Evolutionary conservation across 2,888 invertebrate genomes (phyloP), one percentile per base, ranked within the genome.

Genomic region (Drosophila ezoana): DNA sequence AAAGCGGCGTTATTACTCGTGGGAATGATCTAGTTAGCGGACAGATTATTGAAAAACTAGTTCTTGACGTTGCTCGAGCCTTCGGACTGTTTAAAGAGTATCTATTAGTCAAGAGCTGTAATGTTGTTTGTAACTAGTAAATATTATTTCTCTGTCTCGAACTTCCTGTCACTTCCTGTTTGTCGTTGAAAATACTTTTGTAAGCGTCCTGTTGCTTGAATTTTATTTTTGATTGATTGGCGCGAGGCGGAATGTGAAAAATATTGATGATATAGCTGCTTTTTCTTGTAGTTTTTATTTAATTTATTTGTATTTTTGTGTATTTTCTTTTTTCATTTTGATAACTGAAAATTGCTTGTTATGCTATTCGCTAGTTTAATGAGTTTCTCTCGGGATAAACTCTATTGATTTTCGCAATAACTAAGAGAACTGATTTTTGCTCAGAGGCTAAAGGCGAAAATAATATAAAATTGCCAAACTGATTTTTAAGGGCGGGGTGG

Each of bases 381-480:
- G 23, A 47, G 28, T 45, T 35, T 32, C 52, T 23, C 32, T 18
- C 10, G n/a, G n/a, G 18, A 44, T 8, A 18, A 23, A 13, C 14
- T 45, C 35, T 45, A 72, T 65, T 57, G 64, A 58, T 47, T 64
- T 53, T 44, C 23, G 13, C 52, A 32, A 23, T 13, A 10, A 8
- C 8, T 11, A 13, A 13, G 51, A 28, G 13, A 43, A 56, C 6
- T 28, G 45, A 13, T n/a, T n/a, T n/a, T n/a, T n/a, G 28, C 3
- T 13, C 41, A 40, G 6, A 6, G 58, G 61, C 52, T 28, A 48
- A 49, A 44, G 43, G 41, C 48, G 20, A 35, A 59, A 38, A 43
- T 45, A 16, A 78, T 54, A 57, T 63, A 49, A 71, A 76, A 76
- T 80, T 76, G 69, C 62, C 59, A 78, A 76, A 76, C 67, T 67